Conservation (phyloP, 23 tunicate genomes). For the Oikopleura vanhoeffeni region DNA sequence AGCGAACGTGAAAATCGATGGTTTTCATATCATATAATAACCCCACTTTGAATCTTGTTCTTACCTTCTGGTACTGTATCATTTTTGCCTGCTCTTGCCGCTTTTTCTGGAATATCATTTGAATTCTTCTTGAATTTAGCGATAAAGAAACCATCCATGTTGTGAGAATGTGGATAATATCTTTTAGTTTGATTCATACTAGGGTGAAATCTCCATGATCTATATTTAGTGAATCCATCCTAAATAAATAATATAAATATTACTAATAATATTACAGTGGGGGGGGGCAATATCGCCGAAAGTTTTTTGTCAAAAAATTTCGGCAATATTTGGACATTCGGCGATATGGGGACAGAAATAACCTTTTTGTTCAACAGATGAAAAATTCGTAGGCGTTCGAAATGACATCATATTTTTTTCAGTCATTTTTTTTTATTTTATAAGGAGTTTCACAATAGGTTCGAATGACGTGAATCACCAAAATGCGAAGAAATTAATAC, state of each 20-base stretch:
- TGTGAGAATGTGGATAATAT: slow-evolving; percentile 79
- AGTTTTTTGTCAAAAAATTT: too few species aligned
- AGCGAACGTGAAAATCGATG: too few species aligned
- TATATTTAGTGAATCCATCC: slow-evolving; percentile 23
- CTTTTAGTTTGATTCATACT: slow-evolving; percentile 46
- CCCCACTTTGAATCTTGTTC: too few species aligned
- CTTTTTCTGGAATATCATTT: slow-evolving; percentile 37
- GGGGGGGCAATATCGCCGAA: too few species aligned
- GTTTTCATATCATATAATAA: too few species aligned
- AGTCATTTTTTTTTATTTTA: not conserved
- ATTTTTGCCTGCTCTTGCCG: slow-evolving; percentile 14
- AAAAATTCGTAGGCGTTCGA: not conserved
- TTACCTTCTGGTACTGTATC: not conserved
- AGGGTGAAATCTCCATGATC: slow-evolving; percentile 65
- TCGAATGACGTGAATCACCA: too few species aligned
- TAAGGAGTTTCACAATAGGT: too few species aligned
- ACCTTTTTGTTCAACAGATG: not conserved
- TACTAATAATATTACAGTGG: not conserved
- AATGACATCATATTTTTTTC: not conserved
- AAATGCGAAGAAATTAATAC: too few species aligned
- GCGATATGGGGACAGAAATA: too few species aligned
- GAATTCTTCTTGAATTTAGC: slow-evolving; percentile 90
- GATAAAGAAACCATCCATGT: slow-evolving; percentile 97
- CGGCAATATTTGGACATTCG: too few species aligned
- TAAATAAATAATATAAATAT: not conserved